Base-by-base conservation (phyloP, 2,797 vertebrate genomes). In the Pagetopsis macropterus region DNA sequence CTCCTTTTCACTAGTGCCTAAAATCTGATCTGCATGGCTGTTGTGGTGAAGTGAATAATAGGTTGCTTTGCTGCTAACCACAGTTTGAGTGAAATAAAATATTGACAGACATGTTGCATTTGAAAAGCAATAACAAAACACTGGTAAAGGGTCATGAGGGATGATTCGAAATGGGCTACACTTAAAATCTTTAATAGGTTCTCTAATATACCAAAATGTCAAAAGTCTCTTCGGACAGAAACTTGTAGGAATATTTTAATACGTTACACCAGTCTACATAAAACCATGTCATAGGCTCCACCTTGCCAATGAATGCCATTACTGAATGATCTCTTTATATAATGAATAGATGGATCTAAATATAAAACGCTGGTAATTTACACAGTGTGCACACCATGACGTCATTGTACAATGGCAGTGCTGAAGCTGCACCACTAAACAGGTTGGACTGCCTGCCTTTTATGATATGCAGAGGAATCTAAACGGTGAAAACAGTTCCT, bases 401-500 rank as follows among this genome's bases (percentile, higher is more conserved):
- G 1, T 6, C 8, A 1, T n/a, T 40, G 33, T 2, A 48, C 9
- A 13, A 12, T 31, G 9, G 9, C 52, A 1, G 37, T 19, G 59
- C 16, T 15, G 64, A 33, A 51, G 57, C 52, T 9, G 13, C 46
- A 15, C 62, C 9, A 50, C 33, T 51, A 50, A 88, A 85, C 89
- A 56, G 77, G 87, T 83, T 19, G 0, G 52, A 69, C 81, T 0
- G 41, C 60, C 64, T 13, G 10, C 59, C 44, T 33, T 5, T 9
- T 40, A 27, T 17, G 13, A 16, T 14, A 14, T 23, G 51, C 45
- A 41, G n/a, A 64, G 60, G 46, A 84, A 75, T 57, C n/a, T 31
- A 40, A 67, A n/a, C 56, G 51, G 56, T 1, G 1, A 23, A 21
- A 1, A 48, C 52, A 81, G 37, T 88, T 93, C 93, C 93, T 90